Conservation (phyloP, 1,140 invertebrate species). For the Holotrichia oblita region DNA sequence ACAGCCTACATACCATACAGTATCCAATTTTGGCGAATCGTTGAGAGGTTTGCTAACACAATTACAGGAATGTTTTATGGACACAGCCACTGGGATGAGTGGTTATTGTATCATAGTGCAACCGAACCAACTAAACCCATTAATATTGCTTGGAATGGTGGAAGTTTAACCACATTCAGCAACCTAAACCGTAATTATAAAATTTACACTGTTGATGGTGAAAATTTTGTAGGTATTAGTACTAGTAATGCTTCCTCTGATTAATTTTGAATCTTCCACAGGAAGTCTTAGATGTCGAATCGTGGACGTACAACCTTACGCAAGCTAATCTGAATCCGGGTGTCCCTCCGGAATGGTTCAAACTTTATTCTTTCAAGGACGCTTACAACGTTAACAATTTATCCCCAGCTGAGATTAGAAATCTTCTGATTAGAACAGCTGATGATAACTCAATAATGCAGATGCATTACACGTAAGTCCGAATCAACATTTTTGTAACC, state of each 20-base stretch:
- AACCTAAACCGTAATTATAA: constrained; percentile 84
- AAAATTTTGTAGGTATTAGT: constrained; percentile 67
- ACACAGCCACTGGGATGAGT: constrained; percentile 81
- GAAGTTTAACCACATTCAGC: constrained; percentile 73
- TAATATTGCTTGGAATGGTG: constrained; percentile 79
- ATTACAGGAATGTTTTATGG: constrained; percentile 84
- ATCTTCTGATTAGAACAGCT: constrained; percentile 59
- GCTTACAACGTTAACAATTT: constrained; percentile 68
- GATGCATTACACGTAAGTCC: not conserved
- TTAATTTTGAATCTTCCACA: not conserved
- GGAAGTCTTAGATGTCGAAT: constrained; percentile 70
- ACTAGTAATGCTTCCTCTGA: not conserved
- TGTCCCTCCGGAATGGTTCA: constrained; percentile 69
- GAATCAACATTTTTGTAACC: not conserved
- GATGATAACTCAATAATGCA: constrained; percentile 3
- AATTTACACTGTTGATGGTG: constrained; percentile 73
- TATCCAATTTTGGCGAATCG: constrained; percentile 69
- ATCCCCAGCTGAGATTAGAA: constrained; percentile 61
- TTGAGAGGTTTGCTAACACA: constrained; percentile 65
- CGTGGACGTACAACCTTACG: constrained; percentile 81
- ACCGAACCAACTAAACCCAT: constrained; percentile 58
- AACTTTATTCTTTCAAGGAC: constrained; percentile 74
- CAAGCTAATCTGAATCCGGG: constrained; percentile 72
- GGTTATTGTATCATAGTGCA: constrained; percentile 71
- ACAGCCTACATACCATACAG: constrained; percentile 62